Evolutionary conservation across 2,888 invertebrate species (phyloP), one percentile per base, ranked within the genome.

Genomic region (Electrophaes corylata): DNA sequence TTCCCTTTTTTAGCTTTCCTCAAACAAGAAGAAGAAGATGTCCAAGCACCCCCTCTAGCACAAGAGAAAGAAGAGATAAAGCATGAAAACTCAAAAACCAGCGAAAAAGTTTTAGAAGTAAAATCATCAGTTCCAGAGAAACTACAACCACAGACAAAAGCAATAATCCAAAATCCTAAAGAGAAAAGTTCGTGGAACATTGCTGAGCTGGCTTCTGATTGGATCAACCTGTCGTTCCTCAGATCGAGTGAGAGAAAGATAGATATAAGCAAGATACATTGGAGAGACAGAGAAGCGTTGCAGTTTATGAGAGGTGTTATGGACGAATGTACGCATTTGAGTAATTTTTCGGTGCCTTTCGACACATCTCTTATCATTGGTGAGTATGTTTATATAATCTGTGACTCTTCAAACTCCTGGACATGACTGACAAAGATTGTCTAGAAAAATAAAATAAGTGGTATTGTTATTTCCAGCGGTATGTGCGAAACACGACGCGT

Each of bases 251-350:
- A 75, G 62, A 91, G 76, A 69, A 91, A 91, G 79, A 93, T 93
- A 79, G 92, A 93, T 70, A 93, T 93, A 72, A 89, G 84, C 50
- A 93, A 93, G 77, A 94, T 93, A 52, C 95, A 95, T 69, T 94
- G 94, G 93, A 93, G 95, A 66, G 95, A 96, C 79, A 93, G 94
- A 70, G 96, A 97, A 84, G 96, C 97, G 0, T 72, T 97, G 52
- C 96, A 97, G 87, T 98, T 99, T 79, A 99, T 99, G 99, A 92
- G 97, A 46, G 98, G 98, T 0, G 95, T 99, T 69, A 99, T 99
- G 99, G 99, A 99, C 79, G 98, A 99, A 84, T 99, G 98, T 81
- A 99, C 99, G 0, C 98, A 99, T 88, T 91, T 99, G 37, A 96
- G 95, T 66, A 98, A 99, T 86, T 99, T 98, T 79, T 96, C 97